These are phyloP conservation scores for Paramacrobiotus metropolitanus DNA, from an alignment of 1,140 invertebrate genomes.

Conservation along the genomic window DNA sequence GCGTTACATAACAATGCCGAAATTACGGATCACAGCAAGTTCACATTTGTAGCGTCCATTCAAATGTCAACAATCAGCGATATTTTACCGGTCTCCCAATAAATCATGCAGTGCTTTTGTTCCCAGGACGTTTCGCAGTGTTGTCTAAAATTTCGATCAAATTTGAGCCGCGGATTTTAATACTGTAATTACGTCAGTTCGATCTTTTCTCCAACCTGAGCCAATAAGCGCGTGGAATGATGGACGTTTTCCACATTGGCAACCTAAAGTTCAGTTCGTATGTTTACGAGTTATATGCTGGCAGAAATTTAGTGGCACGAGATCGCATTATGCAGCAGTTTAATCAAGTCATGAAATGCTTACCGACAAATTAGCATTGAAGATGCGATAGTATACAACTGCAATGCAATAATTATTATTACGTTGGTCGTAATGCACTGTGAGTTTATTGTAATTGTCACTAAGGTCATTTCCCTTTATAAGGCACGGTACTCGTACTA, in stretches of 20 bases:
- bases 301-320: too few relatives aligned
- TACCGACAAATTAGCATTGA: conserved; percentile 33
- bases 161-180: too few relatives aligned
- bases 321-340: too few relatives aligned
- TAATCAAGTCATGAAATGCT: too few relatives aligned
- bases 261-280: background rate
- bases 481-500: too few relatives aligned
- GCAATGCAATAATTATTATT: conserved; percentile 25
- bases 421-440: too few relatives aligned
- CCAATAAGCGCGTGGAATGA: conserved; percentile 30
- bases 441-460: too few relatives aligned
- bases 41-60: background rate
- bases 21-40: too few relatives aligned
- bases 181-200: too few relatives aligned
- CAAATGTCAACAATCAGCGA: background rate
- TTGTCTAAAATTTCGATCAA: background rate
- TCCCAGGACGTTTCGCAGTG: conserved; percentile 14
- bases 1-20: too few relatives aligned
- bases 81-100: conserved; percentile 19
- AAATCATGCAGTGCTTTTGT: conserved; percentile 26
- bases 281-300: too few relatives aligned
- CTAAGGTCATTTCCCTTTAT: too few relatives aligned
- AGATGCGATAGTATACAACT: conserved; percentile 38
- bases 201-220: background rate
- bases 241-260: conserved; percentile 38